Evolutionary conservation across 2,888 invertebrate genomes (phyloP).

Genomic region (Micoletzkya japonica): DNA sequence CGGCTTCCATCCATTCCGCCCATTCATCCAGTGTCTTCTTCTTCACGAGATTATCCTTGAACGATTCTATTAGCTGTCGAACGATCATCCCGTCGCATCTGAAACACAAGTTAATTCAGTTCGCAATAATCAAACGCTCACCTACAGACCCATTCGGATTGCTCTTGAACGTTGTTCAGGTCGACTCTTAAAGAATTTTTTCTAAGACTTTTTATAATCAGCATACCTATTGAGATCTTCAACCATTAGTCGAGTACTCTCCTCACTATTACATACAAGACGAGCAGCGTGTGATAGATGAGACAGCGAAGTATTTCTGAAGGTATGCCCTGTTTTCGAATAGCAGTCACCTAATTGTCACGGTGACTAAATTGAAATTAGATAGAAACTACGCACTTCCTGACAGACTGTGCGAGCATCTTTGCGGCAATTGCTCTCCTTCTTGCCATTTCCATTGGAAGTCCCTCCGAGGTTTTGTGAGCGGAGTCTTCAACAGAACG

Average conservation of each 20-base stretch:
- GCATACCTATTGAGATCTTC: conserved; percentile 79
- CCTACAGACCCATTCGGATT: conserved; percentile 96
- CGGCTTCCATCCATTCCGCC: conserved; percentile 94
- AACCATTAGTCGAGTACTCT: conserved; percentile 93
- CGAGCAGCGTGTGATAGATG: conserved; percentile 93
- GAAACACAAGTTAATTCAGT: conserved; percentile 63
- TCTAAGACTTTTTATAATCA: background rate
- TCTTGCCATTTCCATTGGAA: conserved; percentile 74
- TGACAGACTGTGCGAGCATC: conserved; percentile 66
- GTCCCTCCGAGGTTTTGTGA: conserved; percentile 84
- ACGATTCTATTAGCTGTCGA: conserved; percentile 19
- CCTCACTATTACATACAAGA: conserved; percentile 89
- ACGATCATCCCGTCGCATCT: conserved; percentile 22
- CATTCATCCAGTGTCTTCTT: conserved; percentile 93
- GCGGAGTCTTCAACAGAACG: conserved; percentile 86
- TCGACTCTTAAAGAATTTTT: conserved; percentile 78
- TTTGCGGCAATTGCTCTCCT: conserved; percentile 75
- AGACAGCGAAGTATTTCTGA: conserved; percentile 86
- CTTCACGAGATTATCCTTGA: conserved; percentile 75
- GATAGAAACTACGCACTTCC: conserved; percentile 66
- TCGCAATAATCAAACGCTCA: conserved; percentile 70
- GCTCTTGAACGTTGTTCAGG: conserved; percentile 86
- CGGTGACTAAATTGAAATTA: background rate
- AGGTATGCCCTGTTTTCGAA: background rate
- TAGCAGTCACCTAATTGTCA: background rate